Evolutionary conservation across 2,797 vertebrate species (phyloP).

Genomic region (Monodelphis domestica): DNA sequence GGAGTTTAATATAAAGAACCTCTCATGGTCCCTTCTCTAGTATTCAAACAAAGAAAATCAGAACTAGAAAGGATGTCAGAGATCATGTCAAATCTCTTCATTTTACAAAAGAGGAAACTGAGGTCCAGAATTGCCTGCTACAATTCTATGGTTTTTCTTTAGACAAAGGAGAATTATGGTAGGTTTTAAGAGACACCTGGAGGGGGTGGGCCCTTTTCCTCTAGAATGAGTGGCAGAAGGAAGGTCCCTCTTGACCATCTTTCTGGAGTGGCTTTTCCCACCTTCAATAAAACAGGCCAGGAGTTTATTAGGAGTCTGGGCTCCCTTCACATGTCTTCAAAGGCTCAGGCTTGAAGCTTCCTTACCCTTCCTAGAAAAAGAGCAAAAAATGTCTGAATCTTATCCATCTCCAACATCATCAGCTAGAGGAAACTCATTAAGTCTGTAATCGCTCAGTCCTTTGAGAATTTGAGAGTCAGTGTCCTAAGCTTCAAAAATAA

Average conservation of each 20-base stretch:
- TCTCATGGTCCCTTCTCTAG: neutral
- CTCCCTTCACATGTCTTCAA: neutral
- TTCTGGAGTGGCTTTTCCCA: neutral
- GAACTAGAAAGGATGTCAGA: neutral
- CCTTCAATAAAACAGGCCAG: neutral
- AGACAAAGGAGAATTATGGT: neutral
- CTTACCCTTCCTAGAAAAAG: neutral
- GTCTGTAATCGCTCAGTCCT: neutral
- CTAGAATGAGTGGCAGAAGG: neutral
- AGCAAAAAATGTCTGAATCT: neutral
- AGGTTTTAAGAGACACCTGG: neutral
- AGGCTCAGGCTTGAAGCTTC: neutral
- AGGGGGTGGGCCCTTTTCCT: neutral
- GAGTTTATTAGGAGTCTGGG: neutral
- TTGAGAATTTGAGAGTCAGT: neutral
- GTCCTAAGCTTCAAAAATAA: neutral
- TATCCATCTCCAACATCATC: neutral
- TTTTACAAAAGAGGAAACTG: neutral
- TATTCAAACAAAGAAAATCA: neutral
- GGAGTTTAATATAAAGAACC: neutral
- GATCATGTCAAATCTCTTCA: neutral
- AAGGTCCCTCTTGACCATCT: neutral
- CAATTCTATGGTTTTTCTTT: neutral
- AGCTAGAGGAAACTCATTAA: neutral
- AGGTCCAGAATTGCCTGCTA: neutral